phyloP scores from a whole-genome alignment of 1,140 invertebrate species.

The Callitettix versicolor region DNA sequence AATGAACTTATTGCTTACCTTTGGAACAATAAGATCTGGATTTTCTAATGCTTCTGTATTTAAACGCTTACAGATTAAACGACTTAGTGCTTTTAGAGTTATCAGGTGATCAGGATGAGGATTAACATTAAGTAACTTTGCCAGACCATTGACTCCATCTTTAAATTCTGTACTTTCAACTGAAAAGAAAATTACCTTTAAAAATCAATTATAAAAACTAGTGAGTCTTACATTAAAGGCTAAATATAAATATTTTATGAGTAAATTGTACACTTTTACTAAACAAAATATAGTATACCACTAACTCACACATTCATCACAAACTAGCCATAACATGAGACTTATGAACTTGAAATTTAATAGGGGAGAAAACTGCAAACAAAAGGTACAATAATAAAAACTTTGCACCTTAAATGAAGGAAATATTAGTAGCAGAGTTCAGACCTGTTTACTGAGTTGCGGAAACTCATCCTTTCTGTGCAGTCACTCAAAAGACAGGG shows the following conservation, averaged over 20 bases:
- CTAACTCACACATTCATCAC: no score
- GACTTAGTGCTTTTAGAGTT: conserved; percentile 62
- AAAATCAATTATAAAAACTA: not conserved
- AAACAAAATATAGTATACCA: no score
- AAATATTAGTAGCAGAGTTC: no score
- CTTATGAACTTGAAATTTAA: no score
- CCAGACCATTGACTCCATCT: conserved; percentile 62
- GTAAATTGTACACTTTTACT: not conserved
- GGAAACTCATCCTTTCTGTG: no score
- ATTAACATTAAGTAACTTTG: conserved; percentile 65
- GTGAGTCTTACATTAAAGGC: not conserved
- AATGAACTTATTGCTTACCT: conserved; percentile 28
- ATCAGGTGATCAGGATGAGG: conserved; percentile 71
- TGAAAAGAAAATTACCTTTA: conserved; percentile 36
- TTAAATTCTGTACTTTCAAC: conserved; percentile 76
- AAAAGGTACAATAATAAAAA: no score
- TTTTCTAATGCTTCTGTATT: conserved; percentile 53
- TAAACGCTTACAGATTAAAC: conserved; percentile 52
- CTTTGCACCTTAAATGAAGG: no score
- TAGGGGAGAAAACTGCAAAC: no score
- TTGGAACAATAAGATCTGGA: conserved; percentile 41
- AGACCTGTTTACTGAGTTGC: no score
- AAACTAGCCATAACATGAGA: no score
- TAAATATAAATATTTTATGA: not conserved
- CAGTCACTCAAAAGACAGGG: no score